Percentiles rank a stretch among this genome's conserved stretches.
Conservation (phyloP, 2,888 invertebrate genomes). For the Ochropleura plecta region DNA sequence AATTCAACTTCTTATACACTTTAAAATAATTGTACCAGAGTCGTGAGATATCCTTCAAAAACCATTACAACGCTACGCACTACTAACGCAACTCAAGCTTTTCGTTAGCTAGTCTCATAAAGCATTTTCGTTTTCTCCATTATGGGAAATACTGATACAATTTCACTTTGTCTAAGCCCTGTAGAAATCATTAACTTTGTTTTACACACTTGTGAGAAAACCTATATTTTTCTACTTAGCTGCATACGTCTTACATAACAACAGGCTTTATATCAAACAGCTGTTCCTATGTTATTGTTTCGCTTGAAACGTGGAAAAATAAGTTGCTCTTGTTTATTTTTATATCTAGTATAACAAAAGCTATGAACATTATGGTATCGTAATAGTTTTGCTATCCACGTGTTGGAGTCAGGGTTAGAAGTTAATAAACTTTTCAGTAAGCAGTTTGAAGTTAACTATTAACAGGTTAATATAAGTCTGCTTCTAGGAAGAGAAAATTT, state of each 20-base stretch:
- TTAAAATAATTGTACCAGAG: background rate
- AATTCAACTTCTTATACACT: background rate
- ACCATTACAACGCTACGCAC: too few relatives aligned
- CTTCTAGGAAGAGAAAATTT: background rate
- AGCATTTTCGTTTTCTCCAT: too few relatives aligned
- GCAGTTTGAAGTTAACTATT: background rate
- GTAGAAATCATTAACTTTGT: background rate
- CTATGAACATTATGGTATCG: conserved; percentile 10
- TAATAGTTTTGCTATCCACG: conserved; percentile 13
- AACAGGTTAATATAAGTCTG: background rate
- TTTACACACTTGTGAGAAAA: background rate
- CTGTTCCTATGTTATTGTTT: conserved; percentile 50
- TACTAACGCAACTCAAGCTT: too few relatives aligned
- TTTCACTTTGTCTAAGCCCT: background rate
- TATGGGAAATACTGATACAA: too few relatives aligned
- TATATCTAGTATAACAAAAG: conserved; percentile 41
- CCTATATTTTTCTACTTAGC: background rate
- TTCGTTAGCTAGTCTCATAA: too few relatives aligned
- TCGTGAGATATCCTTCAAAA: background rate
- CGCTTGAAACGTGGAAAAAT: conserved; percentile 46
- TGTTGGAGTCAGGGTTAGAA: conserved; percentile 1
- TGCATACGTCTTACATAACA: conserved; percentile 21
- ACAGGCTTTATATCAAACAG: conserved; percentile 42
- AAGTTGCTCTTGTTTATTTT: conserved; percentile 51
- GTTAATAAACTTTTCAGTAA: conserved; percentile 17